A percentile compares a stretch with the other conserved stretches of the same genome.
Evolutionary conservation across 64 coral and sea anemone species (phyloP).

Genomic region (Actinia equina): DNA sequence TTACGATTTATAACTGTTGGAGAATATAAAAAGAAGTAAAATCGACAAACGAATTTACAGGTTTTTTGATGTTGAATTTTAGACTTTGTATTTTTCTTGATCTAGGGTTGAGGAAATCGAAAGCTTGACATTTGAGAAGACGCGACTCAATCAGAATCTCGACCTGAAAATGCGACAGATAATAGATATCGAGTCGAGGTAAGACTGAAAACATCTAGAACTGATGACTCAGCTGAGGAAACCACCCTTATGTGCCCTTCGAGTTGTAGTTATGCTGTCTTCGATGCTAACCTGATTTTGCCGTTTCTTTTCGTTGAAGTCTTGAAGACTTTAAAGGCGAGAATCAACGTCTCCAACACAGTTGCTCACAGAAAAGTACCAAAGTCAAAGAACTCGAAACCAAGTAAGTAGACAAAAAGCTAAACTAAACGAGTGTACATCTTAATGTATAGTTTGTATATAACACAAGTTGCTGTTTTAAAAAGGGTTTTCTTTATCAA

Average conservation of each 20-base stretch:
- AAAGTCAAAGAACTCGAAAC: constrained; percentile 66
- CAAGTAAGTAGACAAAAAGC: constrained; percentile 31
- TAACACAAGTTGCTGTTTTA: too few species aligned
- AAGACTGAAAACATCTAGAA: background rate
- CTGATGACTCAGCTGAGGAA: background rate
- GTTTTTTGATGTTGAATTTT: background rate
- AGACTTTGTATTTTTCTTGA: background rate
- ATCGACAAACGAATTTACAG: too few species aligned
- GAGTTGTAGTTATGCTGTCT: too few species aligned
- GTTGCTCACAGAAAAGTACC: constrained; percentile 42
- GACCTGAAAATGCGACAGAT: constrained; percentile 75
- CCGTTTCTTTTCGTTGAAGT: constrained; percentile 11
- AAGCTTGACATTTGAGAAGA: constrained; percentile 62
- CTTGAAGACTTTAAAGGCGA: constrained; percentile 71
- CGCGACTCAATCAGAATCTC: constrained; percentile 62
- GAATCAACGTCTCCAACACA: constrained; percentile 55
- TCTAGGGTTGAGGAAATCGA: constrained; percentile 67
- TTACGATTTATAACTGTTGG: too few species aligned
- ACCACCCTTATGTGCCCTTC: too few species aligned
- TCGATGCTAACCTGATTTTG: background rate
- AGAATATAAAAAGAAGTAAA: too few species aligned
- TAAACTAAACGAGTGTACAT: too few species aligned
- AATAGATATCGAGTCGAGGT: constrained; percentile 71
- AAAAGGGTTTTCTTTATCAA: too few species aligned
- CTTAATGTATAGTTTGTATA: too few species aligned